phyloP scores from a whole-genome alignment of 2,797 vertebrate species.

The Lithobates sylvaticus region DNA sequence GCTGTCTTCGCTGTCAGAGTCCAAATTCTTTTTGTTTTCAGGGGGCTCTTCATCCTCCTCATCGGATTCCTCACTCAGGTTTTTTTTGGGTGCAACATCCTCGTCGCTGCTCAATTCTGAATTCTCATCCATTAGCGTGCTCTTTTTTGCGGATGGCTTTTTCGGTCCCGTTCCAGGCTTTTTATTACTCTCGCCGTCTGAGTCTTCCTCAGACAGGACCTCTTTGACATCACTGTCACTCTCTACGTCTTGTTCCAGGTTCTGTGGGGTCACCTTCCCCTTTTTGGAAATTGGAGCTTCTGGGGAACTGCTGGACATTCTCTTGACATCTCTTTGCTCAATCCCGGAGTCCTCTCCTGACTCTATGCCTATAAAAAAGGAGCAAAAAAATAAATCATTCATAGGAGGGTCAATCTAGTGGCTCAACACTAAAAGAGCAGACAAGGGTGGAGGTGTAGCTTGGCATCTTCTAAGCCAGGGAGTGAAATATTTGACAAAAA shows the following conservation, averaged over 20 bases:
- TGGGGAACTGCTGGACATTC: conserved; percentile 44
- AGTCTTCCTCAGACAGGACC: not conserved
- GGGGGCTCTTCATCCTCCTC: not conserved
- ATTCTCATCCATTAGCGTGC: not conserved
- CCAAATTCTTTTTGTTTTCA: too few relatives aligned
- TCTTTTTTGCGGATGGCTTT: not conserved
- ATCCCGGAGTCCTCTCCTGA: conserved; percentile 59
- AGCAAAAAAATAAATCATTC: not conserved
- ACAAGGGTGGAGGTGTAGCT: too few relatives aligned
- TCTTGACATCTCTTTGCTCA: conserved; percentile 40
- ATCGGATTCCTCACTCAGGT: not conserved
- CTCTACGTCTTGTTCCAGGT: not conserved
- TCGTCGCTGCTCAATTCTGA: not conserved
- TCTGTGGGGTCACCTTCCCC: not conserved
- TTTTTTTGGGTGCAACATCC: not conserved
- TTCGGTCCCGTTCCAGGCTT: not conserved
- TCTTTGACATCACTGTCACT: not conserved
- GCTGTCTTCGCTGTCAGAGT: not conserved
- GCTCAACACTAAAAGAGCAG: too few relatives aligned
- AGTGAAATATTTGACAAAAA: too few relatives aligned
- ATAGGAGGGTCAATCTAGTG: not conserved
- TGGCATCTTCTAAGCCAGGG: too few relatives aligned
- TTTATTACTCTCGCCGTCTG: not conserved
- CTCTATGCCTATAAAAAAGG: not conserved
- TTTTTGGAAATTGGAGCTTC: conserved; percentile 1